A percentile compares a stretch with the other conserved stretches of the same genome.
Conservation (phyloP, 2,797 vertebrate genomes). For the Diglossa cyanea region DNA sequence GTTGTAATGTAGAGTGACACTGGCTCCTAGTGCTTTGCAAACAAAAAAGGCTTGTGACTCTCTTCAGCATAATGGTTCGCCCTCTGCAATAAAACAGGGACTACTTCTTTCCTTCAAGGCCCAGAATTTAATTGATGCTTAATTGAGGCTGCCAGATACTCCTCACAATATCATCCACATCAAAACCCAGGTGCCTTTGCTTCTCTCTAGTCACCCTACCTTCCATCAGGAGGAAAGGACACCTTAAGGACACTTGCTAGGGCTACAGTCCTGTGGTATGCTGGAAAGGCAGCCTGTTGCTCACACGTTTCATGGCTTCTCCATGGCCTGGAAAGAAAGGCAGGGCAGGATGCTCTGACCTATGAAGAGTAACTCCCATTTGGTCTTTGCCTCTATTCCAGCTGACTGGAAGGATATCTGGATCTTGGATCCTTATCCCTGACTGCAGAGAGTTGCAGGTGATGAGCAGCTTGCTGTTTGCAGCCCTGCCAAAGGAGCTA, state of each 20-base stretch:
- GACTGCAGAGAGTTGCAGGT: background rate
- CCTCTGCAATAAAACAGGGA: background rate
- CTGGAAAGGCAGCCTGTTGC: background rate
- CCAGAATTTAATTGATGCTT: background rate
- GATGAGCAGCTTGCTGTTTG: background rate
- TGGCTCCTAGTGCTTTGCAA: background rate
- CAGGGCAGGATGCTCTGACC: background rate
- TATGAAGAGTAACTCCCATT: background rate
- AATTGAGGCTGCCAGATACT: background rate
- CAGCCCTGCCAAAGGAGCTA: background rate
- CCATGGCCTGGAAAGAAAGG: background rate
- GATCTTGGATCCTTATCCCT: background rate
- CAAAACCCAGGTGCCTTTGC: background rate
- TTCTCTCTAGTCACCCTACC: background rate
- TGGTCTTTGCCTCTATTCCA: background rate
- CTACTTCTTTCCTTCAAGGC: background rate
- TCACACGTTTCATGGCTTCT: background rate
- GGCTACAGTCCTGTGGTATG: background rate
- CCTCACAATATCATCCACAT: background rate
- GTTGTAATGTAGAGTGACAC: background rate
- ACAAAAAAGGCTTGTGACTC: background rate
- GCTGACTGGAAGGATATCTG: background rate
- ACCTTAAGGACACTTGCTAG: background rate
- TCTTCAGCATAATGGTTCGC: background rate
- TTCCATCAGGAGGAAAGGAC: background rate